Evolutionary conservation across 2,888 invertebrate species (phyloP).

Genomic region (Leptinotarsa juncta): DNA sequence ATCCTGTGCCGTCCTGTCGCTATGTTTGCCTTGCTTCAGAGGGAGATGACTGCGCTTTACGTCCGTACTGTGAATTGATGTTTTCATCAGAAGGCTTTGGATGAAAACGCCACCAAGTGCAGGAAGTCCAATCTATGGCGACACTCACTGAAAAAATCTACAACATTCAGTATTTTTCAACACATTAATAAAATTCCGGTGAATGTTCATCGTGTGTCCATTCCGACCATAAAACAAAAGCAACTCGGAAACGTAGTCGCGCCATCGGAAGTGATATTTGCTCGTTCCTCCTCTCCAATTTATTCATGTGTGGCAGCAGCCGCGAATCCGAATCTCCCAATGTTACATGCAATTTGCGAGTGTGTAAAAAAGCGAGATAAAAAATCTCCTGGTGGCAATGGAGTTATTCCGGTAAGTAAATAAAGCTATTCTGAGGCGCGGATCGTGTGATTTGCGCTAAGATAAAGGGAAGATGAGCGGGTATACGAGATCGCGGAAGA

Average conservation of each 20-base stretch:
- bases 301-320: conserved; percentile 25
- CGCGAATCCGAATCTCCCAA: conserved; percentile 31
- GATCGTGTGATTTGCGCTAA: conserved; percentile 58
- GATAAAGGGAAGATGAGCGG: conserved; percentile 53
- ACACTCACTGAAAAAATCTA: not conserved
- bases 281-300: conserved; percentile 19
- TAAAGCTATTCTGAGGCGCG: conserved; percentile 59
- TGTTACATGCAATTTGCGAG: conserved; percentile 53
- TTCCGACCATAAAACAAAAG: conserved; percentile 13
- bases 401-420: conserved; percentile 62
- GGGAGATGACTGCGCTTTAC: too few relatives aligned
- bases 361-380: conserved; percentile 51
- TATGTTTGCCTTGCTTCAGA: too few relatives aligned
- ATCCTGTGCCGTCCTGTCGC: too few relatives aligned
- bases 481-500: conserved; percentile 43
- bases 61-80: too few relatives aligned
- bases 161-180: not conserved
- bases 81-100: too few relatives aligned
- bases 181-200: not conserved
- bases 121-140: not conserved
- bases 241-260: conserved; percentile 6
- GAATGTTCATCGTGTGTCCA: conserved; percentile 4
- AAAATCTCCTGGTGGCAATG: conserved; percentile 57
- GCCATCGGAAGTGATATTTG: conserved; percentile 19
- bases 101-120: too few relatives aligned